phyloP scores from a whole-genome alignment of 2,888 invertebrate genomes.

The Boloria selene region DNA sequence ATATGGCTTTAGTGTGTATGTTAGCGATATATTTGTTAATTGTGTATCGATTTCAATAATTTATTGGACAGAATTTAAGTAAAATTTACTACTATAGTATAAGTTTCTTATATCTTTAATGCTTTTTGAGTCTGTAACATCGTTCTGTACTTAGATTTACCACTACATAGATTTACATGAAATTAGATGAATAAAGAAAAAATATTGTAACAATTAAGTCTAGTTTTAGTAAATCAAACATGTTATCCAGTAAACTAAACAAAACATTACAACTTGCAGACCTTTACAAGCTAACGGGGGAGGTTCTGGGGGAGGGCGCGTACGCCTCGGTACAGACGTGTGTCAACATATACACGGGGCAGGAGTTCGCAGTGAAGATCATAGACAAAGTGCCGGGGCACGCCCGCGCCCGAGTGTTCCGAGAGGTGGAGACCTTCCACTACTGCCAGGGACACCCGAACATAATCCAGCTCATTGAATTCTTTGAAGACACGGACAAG shows the following conservation, averaged over 20 bases:
- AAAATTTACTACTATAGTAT: too few species aligned
- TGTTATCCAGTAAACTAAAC: background rate
- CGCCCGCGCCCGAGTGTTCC: conserved; percentile 96
- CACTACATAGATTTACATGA: too few species aligned
- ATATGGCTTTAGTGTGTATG: too few species aligned
- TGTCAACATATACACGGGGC: conserved; percentile 93
- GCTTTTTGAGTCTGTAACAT: too few species aligned
- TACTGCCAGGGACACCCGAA: conserved; percentile 98
- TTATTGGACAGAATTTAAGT: too few species aligned
- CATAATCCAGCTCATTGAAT: conserved; percentile 98
- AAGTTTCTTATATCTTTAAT: too few species aligned
- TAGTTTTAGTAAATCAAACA: background rate
- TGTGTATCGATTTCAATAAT: too few species aligned
- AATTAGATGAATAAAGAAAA: too few species aligned
- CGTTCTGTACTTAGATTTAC: too few species aligned
- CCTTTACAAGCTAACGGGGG: conserved; percentile 96
- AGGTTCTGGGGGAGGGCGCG: conserved; percentile 97
- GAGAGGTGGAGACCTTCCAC: conserved; percentile 99
- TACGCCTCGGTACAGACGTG: conserved; percentile 98
- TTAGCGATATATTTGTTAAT: too few species aligned
- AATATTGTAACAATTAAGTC: too few species aligned
- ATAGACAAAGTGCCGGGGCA: conserved; percentile 97
- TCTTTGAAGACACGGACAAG: conserved; percentile 97
- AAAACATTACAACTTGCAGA: conserved; percentile 81
- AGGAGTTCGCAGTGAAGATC: conserved; percentile 98